Evolutionary conservation across 2,113 vertebrate genomes (phyloP).

Genomic region (Sorex araneus): DNA sequence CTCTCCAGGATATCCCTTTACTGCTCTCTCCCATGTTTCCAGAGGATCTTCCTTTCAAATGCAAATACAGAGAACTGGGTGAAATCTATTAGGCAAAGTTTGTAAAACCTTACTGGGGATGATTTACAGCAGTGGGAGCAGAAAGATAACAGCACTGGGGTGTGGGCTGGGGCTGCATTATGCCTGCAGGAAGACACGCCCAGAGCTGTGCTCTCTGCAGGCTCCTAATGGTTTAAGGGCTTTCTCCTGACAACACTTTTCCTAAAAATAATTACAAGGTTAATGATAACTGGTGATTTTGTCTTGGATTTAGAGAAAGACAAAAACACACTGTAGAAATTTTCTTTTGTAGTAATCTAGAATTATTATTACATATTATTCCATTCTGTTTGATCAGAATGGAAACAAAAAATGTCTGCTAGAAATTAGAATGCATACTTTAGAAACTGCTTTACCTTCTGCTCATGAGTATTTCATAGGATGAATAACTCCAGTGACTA

Average conservation of each 20-base stretch:
- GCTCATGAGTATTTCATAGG: neutral
- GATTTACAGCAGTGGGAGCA: no score
- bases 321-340: neutral
- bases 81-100: neutral
- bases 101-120: no score
- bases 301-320: slow-evolving; percentile 4
- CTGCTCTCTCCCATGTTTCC: neutral
- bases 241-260: neutral
- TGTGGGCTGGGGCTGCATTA: rapidly evolving
- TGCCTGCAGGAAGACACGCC: neutral
- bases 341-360: neutral
- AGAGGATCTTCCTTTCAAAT: neutral
- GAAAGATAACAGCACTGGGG: no score
- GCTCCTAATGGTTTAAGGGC: neutral
- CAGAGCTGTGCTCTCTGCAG: neutral
- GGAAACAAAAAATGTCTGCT: neutral
- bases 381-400: neutral
- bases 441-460: neutral
- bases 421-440: neutral
- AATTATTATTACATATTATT: no score
- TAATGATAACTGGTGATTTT: neutral
- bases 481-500: neutral
- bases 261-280: neutral
- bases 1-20: neutral
- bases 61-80: neutral